Conservation (phyloP, 2,797 vertebrate genomes). For the Peromyscus nudipes region DNA sequence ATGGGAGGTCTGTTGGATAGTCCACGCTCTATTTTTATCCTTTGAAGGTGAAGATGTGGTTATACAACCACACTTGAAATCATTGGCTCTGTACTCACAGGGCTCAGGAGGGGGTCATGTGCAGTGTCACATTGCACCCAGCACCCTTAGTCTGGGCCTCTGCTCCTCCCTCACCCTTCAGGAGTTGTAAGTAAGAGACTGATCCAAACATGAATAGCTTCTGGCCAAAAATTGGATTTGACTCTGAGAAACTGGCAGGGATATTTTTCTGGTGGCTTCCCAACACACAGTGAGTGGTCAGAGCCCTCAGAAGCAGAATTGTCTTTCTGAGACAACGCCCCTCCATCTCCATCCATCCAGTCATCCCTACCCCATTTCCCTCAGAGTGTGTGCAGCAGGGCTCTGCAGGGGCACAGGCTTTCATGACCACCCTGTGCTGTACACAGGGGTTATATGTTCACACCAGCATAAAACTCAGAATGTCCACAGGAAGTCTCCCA, state of each 20-base stretch:
- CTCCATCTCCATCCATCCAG: neutral
- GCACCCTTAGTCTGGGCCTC: neutral
- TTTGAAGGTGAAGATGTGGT: conserved; percentile 70
- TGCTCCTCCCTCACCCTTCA: neutral
- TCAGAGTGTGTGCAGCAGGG: neutral
- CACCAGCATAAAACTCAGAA: too few relatives aligned
- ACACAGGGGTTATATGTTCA: neutral
- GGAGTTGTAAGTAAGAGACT: neutral
- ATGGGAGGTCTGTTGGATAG: conserved; percentile 70
- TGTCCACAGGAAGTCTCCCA: neutral
- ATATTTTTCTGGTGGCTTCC: conserved; percentile 53
- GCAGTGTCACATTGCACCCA: neutral
- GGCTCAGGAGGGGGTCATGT: conserved; percentile 44
- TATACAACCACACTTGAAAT: conserved; percentile 70
- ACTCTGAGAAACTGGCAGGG: conserved; percentile 55
- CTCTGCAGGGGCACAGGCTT: neutral
- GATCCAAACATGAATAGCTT: neutral
- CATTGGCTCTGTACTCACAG: conserved; percentile 50
- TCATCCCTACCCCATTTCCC: neutral
- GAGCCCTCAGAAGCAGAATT: conserved; percentile 23
- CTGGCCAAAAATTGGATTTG: neutral
- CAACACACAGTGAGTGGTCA: neutral
- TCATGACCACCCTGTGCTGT: neutral
- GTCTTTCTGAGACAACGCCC: conserved; percentile 23
- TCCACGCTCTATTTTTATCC: conserved; percentile 74